Evolutionary conservation across 2,888 invertebrate genomes (phyloP), one percentile per base, ranked within the genome.

Genomic region (Globia sparganii): DNA sequence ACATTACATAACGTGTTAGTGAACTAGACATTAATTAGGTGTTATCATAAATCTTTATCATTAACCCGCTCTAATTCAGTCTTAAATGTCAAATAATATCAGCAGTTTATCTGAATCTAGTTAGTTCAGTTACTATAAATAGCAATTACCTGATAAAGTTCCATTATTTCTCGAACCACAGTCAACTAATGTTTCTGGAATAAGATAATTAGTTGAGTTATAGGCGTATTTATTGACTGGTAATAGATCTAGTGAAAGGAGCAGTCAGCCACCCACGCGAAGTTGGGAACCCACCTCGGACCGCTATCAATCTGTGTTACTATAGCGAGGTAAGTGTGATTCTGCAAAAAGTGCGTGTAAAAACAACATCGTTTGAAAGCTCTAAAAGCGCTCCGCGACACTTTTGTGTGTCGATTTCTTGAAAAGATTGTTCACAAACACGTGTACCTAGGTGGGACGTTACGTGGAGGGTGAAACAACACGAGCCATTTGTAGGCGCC

Each of bases 401-500:
- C 70, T 83, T 75, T 75, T 75, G 72, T 81, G 78, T 65, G 81
- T 80, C 74, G 87, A 80, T 86, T 89, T 90, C 86, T 86, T 85
- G 81, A 86, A 85, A 90, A 88, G 84, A 90, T 89, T 88, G 84
- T 83, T 86, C 83, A 78, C 84, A 86, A 88, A 89, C 89, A 87
- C 87, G 90, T 88, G 86, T 88, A n/a, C n/a, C n/a, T n/a, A 67
- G 71, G 86, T 86, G 74, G 75, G 79, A 82, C 87, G 86, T 89
- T 89, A 87, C 82, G 89, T 82, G 86, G 82, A 90, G 90, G 91
- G 90, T 88, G 90, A 90, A 90, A 92, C 91, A 91, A 92, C 90
- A 87, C 90, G 86, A 90, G 90, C 91, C 92, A 93, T 94, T 94
- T 93, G 95, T 94, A 93, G 91, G 92, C 95, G 91, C 90, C 91